phyloP scores from a whole-genome alignment of 2,888 invertebrate species.

The Chloroclysta siterata region DNA sequence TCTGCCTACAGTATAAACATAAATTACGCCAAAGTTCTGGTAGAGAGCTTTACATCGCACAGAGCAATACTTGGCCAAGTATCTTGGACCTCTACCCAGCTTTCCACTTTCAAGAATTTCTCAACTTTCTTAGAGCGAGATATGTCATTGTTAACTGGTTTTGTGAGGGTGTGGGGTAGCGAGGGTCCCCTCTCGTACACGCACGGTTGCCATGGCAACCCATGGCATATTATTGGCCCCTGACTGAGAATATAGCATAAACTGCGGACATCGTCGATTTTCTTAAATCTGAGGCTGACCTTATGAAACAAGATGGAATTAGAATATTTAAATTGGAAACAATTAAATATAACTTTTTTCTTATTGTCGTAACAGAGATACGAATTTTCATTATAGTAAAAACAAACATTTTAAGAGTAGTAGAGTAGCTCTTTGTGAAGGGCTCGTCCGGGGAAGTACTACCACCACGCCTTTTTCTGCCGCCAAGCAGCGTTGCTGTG shows the following conservation, averaged over 20 bases:
- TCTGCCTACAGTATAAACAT: constrained; percentile 34
- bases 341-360: not conserved
- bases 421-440: too few species aligned
- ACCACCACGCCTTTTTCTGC: too few species aligned
- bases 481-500: too few species aligned
- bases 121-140: constrained; percentile 48
- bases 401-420: too few species aligned
- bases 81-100: constrained; percentile 24
- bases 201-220: constrained; percentile 73
- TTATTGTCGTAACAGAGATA: not conserved
- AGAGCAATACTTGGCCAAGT: constrained; percentile 31
- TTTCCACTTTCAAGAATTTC: constrained; percentile 30
- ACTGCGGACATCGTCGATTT: constrained; percentile 30
- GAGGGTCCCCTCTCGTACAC: constrained; percentile 63
- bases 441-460: too few species aligned
- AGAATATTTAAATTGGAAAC: constrained; percentile 12
- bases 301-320: constrained; percentile 15
- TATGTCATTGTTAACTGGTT: constrained; percentile 71
- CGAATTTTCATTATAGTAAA: too few species aligned
- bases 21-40: constrained; percentile 38
- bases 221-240: constrained; percentile 76
- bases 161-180: constrained; percentile 65
- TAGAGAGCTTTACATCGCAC: constrained; percentile 25
- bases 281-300: constrained; percentile 31
- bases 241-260: constrained; percentile 59